A percentile compares a stretch with the other conserved stretches of the same genome.
phyloP scores from a whole-genome alignment of 1,140 invertebrate genomes.

The Chrysopa pallens region DNA sequence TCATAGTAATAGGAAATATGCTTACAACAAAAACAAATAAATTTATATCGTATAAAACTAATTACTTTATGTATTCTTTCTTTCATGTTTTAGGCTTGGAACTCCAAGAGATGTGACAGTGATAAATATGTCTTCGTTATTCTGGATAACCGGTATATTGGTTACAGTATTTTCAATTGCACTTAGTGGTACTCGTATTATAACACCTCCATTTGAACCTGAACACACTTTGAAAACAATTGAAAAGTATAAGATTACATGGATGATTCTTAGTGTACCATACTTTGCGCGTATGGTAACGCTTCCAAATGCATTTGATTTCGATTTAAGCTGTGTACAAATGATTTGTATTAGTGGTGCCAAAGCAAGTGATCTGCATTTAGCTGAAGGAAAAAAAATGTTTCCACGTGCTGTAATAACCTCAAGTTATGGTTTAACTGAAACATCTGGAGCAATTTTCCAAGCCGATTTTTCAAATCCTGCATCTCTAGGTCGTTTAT shows the following conservation, averaged over 20 bases:
- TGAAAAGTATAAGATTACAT: conserved; percentile 23
- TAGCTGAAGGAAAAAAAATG: conserved; percentile 14
- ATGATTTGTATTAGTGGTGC: conserved; percentile 19
- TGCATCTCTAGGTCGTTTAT: conserved; percentile 19
- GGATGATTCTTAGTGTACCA: conserved; percentile 17
- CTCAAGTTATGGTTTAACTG: conserved; percentile 25
- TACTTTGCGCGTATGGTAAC: conserved; percentile 18
- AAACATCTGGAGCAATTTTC: conserved; percentile 13
- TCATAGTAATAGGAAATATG: conserved; percentile 1
- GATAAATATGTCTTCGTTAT: conserved; percentile 9
- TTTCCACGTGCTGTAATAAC: conserved; percentile 18
- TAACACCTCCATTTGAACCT: conserved; percentile 19
- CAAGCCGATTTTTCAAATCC: conserved; percentile 10
- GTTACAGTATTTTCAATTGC: conserved; percentile 11
- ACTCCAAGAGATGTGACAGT: neutral
- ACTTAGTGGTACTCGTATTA: conserved; percentile 14
- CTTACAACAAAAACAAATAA: neutral
- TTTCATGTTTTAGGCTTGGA: neutral
- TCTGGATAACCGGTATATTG: conserved; percentile 13
- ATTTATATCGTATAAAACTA: neutral
- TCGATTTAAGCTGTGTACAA: conserved; percentile 20
- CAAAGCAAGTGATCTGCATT: conserved; percentile 13
- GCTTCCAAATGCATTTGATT: conserved; percentile 14
- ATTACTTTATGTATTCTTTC: neutral
- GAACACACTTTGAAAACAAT: conserved; percentile 17